Evolutionary conservation across 37 sponge, comb jelly and placozoan genomes (phyloP), one percentile per base, ranked within the genome.

Genomic region (Corticium candelabrum): DNA sequence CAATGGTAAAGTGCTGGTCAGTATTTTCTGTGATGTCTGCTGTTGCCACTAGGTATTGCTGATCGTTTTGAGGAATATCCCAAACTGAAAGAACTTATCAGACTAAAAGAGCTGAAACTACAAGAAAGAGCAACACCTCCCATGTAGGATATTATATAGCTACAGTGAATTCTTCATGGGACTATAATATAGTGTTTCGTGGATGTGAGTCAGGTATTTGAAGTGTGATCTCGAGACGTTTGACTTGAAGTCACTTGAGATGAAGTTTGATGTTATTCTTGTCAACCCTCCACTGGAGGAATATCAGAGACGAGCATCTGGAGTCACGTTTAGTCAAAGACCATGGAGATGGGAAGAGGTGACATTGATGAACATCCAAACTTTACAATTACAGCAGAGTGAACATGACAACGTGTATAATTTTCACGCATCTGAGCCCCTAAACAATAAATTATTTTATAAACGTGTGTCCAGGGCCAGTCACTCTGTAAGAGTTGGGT

Each of bases 1-100:
- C 30, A 29, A 34, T 3, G 76, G 76, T 1, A 36, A 39, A 39
- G 35, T 36, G 75, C n/a, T n/a, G n/a, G n/a, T n/a, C n/a, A n/a
- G n/a, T n/a, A n/a, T n/a, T n/a, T n/a, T n/a, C n/a, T n/a, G n/a
- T n/a, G n/a, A n/a, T n/a, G n/a, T n/a, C n/a, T n/a, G n/a, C n/a
- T n/a, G n/a, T n/a, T n/a, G n/a, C n/a, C 35, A 7, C 27, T 35
- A 85, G 86, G 87, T 1, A 89, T 92, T 68, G 78, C 74, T 11
- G 94, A 93, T 71, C 57, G 97, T 72, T 96, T 96, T 79, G 89
- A 83, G 57, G 97, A 96, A 77, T 96, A 96, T 50, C 97, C 97
- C 21, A 96, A 96, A 56, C 85, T 96, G 39, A 82, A 86, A 41
- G 97, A 96, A 74, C 86, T 96, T 30, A 96, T 96, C 31, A 36